These are phyloP conservation scores for Ambastaia sidthimunki DNA, from an alignment of 2,797 vertebrate species.

Conservation along the genomic window DNA sequence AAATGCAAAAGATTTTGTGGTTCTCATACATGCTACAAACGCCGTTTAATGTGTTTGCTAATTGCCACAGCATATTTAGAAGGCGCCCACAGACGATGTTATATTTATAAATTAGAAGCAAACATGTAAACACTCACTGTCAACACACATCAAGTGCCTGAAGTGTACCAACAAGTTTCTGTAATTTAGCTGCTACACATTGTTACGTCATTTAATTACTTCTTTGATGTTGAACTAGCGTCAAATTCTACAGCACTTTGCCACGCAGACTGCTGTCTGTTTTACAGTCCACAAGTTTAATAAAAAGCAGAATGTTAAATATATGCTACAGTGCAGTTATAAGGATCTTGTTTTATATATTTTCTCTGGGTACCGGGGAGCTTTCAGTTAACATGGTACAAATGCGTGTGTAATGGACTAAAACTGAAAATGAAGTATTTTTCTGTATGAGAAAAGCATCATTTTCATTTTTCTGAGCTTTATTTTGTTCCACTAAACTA, in stretches of 20 bases:
- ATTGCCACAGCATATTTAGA: slow-evolving; percentile 57
- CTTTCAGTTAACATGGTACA: neutral
- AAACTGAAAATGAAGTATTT: neutral
- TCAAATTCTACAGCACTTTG: slow-evolving; percentile 12
- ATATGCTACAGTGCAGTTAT: slow-evolving; percentile 28
- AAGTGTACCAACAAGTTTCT: slow-evolving; percentile 7
- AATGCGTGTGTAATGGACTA: neutral
- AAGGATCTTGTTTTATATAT: slow-evolving; percentile 29
- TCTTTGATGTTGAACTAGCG: slow-evolving; percentile 36
- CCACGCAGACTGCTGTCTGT: neutral
- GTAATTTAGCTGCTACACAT: slow-evolving; percentile 31
- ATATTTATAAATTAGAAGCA: slow-evolving; percentile 41
- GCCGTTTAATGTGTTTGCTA: slow-evolving; percentile 62
- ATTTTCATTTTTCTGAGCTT: neutral
- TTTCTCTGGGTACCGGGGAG: neutral
- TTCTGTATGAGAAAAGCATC: neutral
- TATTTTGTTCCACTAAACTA: neutral
- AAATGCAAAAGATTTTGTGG: slow-evolving; percentile 59
- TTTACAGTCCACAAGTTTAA: slow-evolving; percentile 32
- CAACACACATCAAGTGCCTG: slow-evolving; percentile 4
- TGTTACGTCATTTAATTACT: slow-evolving; percentile 26
- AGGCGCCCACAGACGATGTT: slow-evolving; percentile 54
- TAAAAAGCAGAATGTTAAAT: slow-evolving; percentile 34
- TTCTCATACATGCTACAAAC: slow-evolving; percentile 60
- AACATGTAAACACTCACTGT: slow-evolving; percentile 38